phyloP scores from a whole-genome alignment of 2,113 vertebrate species.

The Archocentrus centrarchus region DNA sequence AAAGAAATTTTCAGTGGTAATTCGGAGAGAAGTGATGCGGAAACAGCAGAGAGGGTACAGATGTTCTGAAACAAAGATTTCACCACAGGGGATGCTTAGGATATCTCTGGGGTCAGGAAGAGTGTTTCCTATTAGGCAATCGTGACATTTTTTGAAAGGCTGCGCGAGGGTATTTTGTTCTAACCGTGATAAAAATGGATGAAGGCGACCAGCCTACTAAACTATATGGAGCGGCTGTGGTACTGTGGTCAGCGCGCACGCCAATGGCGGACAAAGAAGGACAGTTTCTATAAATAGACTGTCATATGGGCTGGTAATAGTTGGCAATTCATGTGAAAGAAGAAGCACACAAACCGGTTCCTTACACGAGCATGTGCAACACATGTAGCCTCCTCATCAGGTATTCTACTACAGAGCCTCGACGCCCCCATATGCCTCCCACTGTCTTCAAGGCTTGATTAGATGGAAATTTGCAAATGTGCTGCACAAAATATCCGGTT shows the following conservation, averaged over 20 bases:
- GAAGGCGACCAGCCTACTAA: neutral
- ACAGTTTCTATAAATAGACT: conserved; percentile 50
- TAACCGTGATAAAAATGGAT: neutral
- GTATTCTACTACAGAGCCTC: conserved; percentile 67
- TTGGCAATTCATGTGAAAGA: conserved; percentile 15
- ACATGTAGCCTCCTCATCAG: conserved; percentile 68
- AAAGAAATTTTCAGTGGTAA: conserved; percentile 37
- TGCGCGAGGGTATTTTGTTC: conserved; percentile 17
- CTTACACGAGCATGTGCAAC: conserved; percentile 43
- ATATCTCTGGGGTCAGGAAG: neutral
- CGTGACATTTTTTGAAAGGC: conserved; percentile 66
- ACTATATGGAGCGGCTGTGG: neutral
- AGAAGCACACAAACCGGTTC: conserved; percentile 12
- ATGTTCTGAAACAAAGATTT: conserved; percentile 54
- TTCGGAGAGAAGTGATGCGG: conserved; percentile 45
- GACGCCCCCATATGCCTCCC: conserved; percentile 46
- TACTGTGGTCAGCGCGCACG: conserved; percentile 32
- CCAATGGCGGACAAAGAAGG: conserved; percentile 17
- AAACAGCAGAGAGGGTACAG: conserved; percentile 46
- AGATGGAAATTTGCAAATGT: conserved; percentile 28
- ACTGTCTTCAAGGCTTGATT: conserved; percentile 34
- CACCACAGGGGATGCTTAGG: conserved; percentile 37
- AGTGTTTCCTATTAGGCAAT: conserved; percentile 19
- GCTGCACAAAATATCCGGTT: conserved; percentile 32
- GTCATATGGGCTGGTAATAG: conserved; percentile 19